Evolutionary conservation across 2,888 invertebrate species (phyloP).

Genomic region (Pasiphila rectangulata): DNA sequence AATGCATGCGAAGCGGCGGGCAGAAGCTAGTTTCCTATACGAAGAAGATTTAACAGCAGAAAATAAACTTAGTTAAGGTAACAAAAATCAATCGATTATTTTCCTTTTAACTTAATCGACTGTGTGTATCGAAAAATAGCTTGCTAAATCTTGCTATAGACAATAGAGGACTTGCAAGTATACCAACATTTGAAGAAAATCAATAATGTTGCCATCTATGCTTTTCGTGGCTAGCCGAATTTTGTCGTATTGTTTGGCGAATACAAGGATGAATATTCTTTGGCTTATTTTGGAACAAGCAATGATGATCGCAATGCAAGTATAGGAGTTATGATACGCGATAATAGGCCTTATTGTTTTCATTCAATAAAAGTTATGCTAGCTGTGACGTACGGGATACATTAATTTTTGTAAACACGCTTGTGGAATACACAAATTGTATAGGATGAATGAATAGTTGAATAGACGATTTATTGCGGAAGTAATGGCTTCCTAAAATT

Average conservation of each 20-base stretch:
- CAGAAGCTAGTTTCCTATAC: too few species aligned
- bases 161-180: conserved; percentile 41
- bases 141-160: conserved; percentile 6
- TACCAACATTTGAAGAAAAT: conserved; percentile 58
- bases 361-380: conserved; percentile 31
- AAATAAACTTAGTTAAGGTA: too few species aligned
- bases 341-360: conserved; percentile 56
- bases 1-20: too few species aligned
- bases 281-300: conserved; percentile 39
- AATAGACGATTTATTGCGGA: conserved; percentile 80
- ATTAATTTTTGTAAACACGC: conserved; percentile 82
- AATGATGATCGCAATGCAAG: conserved; percentile 20
- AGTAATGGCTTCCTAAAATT: conserved; percentile 82
- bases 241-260: conserved; percentile 52
- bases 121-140: too few species aligned
- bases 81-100: too few species aligned
- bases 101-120: too few species aligned
- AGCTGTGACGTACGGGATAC: conserved; percentile 58
- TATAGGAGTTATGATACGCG: conserved; percentile 39
- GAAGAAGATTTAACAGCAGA: too few species aligned
- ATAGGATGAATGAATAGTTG: conserved; percentile 60
- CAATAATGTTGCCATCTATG: conserved; percentile 71
- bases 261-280: conserved; percentile 62
- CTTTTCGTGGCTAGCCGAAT: conserved; percentile 52
- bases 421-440: conserved; percentile 77